phyloP scores from a whole-genome alignment of 2,797 vertebrate genomes.

The Nasua narica region DNA sequence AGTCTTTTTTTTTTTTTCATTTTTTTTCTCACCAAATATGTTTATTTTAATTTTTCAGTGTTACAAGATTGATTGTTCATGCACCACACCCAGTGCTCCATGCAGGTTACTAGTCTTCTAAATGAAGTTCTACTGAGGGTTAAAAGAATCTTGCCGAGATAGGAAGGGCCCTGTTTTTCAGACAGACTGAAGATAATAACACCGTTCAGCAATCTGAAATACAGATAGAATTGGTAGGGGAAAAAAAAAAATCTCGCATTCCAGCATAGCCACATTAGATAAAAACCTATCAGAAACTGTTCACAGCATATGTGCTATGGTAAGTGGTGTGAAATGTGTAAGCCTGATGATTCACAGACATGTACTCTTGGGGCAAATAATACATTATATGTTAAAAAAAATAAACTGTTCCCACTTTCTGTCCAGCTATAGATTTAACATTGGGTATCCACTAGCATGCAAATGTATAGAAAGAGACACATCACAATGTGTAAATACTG shows the following conservation, averaged over 20 bases:
- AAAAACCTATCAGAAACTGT: neutral
- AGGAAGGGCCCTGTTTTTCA: neutral
- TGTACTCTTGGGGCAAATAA: too few species aligned
- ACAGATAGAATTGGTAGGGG: neutral
- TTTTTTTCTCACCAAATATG: too few species aligned
- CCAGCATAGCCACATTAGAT: neutral
- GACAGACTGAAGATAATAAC: neutral
- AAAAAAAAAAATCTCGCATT: neutral
- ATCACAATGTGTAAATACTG: neutral
- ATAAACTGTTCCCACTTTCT: too few species aligned
- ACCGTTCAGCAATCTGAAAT: neutral
- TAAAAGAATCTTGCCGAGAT: neutral
- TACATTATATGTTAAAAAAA: too few species aligned
- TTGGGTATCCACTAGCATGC: neutral
- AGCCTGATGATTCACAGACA: too few species aligned
- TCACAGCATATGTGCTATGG: too few species aligned
- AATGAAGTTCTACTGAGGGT: neutral
- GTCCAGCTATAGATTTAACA: neutral
- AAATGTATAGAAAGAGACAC: neutral
- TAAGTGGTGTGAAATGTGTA: too few species aligned
- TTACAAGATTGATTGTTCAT: too few species aligned
- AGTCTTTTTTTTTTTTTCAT: too few species aligned
- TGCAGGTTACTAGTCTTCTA: neutral
- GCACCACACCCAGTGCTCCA: too few species aligned
- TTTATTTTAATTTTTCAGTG: too few species aligned